phyloP scores from a whole-genome alignment of 2,888 invertebrate genomes.

The Tanypteryx hageni region DNA sequence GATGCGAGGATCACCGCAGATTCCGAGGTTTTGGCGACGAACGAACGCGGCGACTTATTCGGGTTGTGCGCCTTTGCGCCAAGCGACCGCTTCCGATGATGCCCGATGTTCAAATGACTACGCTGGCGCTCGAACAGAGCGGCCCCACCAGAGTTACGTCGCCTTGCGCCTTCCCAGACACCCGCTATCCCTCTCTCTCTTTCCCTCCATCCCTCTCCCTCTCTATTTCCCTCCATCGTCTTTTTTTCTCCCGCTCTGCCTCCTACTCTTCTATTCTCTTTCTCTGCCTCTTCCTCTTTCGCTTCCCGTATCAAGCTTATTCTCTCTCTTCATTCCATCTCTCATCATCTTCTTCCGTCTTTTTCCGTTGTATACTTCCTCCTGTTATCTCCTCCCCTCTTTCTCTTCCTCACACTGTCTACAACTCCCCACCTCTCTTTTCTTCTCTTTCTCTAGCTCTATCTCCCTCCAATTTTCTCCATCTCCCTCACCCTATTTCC shows the following conservation, averaged over 20 bases:
- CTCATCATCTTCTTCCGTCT: background rate
- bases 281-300: no score
- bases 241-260: background rate
- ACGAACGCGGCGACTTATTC: background rate
- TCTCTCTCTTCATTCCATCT: background rate
- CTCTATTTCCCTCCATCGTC: background rate
- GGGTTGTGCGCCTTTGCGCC: background rate
- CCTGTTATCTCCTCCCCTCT: background rate
- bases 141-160: background rate
- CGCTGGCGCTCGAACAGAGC: conserved; percentile 7
- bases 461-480: no score
- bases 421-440: no score
- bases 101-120: conserved; percentile 60
- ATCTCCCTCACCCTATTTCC: no score
- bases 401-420: background rate
- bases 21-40: background rate
- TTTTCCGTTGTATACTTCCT: no score
- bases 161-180: background rate
- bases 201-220: background rate
- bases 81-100: conserved; percentile 49
- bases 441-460: background rate
- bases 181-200: background rate
- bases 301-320: background rate
- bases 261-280: background rate
- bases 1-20: background rate